Evolutionary conservation across 2,888 invertebrate genomes (phyloP).

Genomic region (Stramonita haemastoma): DNA sequence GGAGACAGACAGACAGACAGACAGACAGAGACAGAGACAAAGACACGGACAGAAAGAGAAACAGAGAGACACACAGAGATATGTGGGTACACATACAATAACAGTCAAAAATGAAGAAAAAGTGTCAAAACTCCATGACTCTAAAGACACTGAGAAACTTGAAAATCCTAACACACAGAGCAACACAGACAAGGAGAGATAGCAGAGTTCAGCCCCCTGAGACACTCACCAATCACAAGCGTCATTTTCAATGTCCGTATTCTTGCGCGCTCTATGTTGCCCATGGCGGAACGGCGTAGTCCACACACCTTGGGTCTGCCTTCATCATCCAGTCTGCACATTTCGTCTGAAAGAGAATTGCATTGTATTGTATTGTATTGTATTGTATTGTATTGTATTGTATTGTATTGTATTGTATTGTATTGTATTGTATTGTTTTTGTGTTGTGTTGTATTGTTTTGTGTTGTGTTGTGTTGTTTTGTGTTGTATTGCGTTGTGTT

Average conservation of each 20-base stretch:
- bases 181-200: not conserved
- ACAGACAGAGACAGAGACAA: not conserved
- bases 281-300: conserved; percentile 77
- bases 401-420: too few species aligned
- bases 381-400: too few species aligned
- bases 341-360: conserved; percentile 35
- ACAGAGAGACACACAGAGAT: not conserved
- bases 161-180: not conserved
- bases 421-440: too few species aligned
- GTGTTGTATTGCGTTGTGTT: too few species aligned
- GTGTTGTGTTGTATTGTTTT: too few species aligned
- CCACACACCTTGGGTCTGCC: conserved; percentile 9
- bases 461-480: too few species aligned
- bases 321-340: conserved; percentile 32
- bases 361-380: too few species aligned
- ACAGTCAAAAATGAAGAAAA: too few species aligned
- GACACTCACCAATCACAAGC: conserved; percentile 85
- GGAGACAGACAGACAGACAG: not conserved
- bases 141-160: not conserved
- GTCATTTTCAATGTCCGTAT: conserved; percentile 95
- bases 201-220: too few species aligned
- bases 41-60: not conserved
- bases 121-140: too few species aligned
- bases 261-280: conserved; percentile 85
- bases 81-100: too few species aligned